Percentiles rank a stretch among this genome's conserved stretches.
phyloP scores from a whole-genome alignment of 2,888 invertebrate species.

The Meandrusa payeni region DNA sequence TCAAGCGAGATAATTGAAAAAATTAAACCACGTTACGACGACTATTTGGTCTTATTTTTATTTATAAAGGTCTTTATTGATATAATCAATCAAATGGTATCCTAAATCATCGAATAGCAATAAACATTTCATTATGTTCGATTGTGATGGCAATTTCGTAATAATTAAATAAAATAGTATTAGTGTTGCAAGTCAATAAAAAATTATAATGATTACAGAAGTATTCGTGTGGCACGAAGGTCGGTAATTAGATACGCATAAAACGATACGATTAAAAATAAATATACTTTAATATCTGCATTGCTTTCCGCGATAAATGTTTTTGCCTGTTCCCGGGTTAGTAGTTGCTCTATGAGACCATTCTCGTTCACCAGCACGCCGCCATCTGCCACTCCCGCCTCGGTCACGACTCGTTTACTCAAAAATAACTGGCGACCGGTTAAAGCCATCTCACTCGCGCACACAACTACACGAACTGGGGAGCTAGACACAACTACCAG shows the following conservation, averaged over 20 bases:
- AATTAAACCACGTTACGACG: neutral
- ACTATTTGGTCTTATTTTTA: neutral
- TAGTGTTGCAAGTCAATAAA: neutral
- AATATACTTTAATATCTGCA: constrained; percentile 75
- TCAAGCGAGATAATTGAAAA: constrained; percentile 1
- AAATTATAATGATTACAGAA: neutral
- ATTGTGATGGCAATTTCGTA: constrained; percentile 1
- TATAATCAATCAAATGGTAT: no score
- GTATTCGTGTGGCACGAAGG: no score
- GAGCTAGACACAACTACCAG: constrained; percentile 34
- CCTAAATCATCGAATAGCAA: neutral
- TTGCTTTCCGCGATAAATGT: constrained; percentile 64
- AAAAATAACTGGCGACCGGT: constrained; percentile 61
- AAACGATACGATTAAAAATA: neutral
- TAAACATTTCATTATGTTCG: constrained; percentile 1
- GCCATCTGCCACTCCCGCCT: constrained; percentile 75
- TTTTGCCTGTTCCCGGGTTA: constrained; percentile 68
- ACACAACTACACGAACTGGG: constrained; percentile 37
- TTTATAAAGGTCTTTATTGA: constrained; percentile 6
- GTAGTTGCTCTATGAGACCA: constrained; percentile 80
- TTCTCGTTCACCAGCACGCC: constrained; percentile 80
- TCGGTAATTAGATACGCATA: neutral
- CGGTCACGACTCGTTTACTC: constrained; percentile 74
- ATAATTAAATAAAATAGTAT: constrained; percentile 3
- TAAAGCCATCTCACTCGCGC: constrained; percentile 42